A percentile compares a stretch with the other conserved stretches of the same genome.
Evolutionary conservation across 1,140 invertebrate species (phyloP).

Genomic region (Drosophila seguyi): DNA sequence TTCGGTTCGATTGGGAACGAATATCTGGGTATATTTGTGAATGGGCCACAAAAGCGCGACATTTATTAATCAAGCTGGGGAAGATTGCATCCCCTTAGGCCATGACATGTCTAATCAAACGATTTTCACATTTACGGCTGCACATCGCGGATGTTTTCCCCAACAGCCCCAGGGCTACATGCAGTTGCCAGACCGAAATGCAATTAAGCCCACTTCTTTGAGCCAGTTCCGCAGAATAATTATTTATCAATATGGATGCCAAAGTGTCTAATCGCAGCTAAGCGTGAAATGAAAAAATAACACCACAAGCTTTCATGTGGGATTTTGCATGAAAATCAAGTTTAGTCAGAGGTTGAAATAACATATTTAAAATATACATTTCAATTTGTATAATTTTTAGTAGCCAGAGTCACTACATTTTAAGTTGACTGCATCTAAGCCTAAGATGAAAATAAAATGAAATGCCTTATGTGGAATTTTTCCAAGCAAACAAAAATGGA

Average conservation of each 20-base stretch:
- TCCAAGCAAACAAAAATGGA: not conserved
- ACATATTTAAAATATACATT: not conserved
- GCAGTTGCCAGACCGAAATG: conserved; percentile 9
- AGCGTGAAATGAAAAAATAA: conserved; percentile 64
- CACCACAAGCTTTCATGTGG: not conserved
- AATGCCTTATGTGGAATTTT: not conserved
- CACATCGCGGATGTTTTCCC: conserved; percentile 22
- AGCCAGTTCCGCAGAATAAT: conserved; percentile 45
- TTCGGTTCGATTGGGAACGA: not conserved
- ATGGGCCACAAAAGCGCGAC: conserved; percentile 61
- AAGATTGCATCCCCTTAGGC: conserved; percentile 46
- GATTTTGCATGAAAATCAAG: too few species aligned
- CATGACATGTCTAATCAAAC: conserved; percentile 56
- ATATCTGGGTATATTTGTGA: conserved; percentile 56
- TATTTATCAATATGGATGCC: conserved; percentile 66
- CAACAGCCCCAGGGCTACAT: not conserved
- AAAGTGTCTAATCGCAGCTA: conserved; percentile 1
- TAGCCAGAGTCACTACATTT: too few species aligned
- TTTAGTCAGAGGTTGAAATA: not conserved
- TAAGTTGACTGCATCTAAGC: too few species aligned
- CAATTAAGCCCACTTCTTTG: conserved; percentile 65
- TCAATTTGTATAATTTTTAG: not conserved
- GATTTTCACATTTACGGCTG: conserved; percentile 54
- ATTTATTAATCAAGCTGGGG: conserved; percentile 74
- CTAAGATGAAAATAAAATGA: too few species aligned